phyloP scores from a whole-genome alignment of 2,888 invertebrate genomes.

The Brassicogethes aeneus region DNA sequence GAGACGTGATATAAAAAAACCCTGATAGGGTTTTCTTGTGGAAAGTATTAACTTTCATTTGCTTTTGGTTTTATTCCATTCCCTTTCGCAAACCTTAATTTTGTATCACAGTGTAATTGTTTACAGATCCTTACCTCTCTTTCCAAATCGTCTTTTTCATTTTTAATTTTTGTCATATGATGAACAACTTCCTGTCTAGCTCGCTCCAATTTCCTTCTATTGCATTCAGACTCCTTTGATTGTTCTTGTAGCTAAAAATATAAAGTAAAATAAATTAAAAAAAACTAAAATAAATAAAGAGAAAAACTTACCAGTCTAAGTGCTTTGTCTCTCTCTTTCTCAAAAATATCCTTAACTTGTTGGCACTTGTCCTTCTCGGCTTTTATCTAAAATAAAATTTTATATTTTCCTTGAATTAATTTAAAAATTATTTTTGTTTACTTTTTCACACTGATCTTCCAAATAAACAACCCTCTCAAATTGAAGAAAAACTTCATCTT shows the following conservation, averaged over 20 bases:
- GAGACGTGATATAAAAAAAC: too few species aligned
- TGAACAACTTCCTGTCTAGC: conserved; percentile 51
- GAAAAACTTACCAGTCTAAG: conserved; percentile 38
- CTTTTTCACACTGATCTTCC: conserved; percentile 51
- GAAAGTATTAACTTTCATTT: too few species aligned
- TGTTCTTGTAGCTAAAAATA: conserved; percentile 47
- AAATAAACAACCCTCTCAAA: conserved; percentile 49
- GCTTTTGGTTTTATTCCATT: too few species aligned
- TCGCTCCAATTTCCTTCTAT: conserved; percentile 46
- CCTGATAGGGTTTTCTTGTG: too few species aligned
- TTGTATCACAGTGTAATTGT: too few species aligned
- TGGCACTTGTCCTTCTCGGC: conserved; percentile 42
- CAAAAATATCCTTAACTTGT: conserved; percentile 41
- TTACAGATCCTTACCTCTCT: conserved; percentile 48
- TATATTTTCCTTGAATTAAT: conserved; percentile 43
- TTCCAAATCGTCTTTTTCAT: conserved; percentile 48
- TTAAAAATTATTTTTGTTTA: conserved; percentile 32
- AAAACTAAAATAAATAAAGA: conserved; percentile 1
- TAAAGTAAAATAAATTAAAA: conserved; percentile 20
- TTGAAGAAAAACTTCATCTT: conserved; percentile 53
- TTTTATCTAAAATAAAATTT: conserved; percentile 39
- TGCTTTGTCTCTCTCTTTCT: conserved; percentile 42
- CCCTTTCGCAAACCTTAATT: too few species aligned
- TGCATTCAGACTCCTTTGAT: conserved; percentile 48
- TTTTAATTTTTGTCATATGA: conserved; percentile 49